Evolutionary conservation across 1,140 invertebrate genomes (phyloP).

Genomic region (Brachionus calyciflorus): DNA sequence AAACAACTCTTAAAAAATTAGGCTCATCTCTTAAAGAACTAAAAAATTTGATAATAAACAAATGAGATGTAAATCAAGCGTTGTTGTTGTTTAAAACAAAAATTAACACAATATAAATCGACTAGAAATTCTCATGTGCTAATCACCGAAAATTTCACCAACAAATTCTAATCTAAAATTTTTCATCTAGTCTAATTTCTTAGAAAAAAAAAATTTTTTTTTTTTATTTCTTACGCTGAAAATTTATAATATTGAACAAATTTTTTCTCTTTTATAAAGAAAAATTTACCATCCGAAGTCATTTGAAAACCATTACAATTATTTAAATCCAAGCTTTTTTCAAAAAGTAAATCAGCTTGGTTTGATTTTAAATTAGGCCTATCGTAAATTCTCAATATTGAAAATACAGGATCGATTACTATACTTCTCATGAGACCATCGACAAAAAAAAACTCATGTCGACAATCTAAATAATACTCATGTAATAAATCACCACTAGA

Average conservation of each 20-base stretch:
- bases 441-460: conserved; percentile 15
- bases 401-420: neutral
- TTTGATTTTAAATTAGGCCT: conserved; percentile 6
- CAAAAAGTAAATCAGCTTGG: conserved; percentile 12
- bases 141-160: too few relatives aligned
- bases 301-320: conserved; percentile 19
- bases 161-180: too few relatives aligned
- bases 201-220: too few relatives aligned
- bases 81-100: too few relatives aligned
- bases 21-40: too few relatives aligned
- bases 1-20: too few relatives aligned
- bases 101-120: too few relatives aligned
- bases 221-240: neutral
- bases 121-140: too few relatives aligned
- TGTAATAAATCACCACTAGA: conserved; percentile 15
- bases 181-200: too few relatives aligned
- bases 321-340: conserved; percentile 4
- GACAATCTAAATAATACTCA: conserved; percentile 14
- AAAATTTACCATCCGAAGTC: conserved; percentile 27
- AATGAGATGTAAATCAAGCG: too few relatives aligned
- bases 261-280: neutral
- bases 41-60: too few relatives aligned
- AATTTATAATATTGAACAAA: conserved; percentile 17
- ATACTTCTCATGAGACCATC: neutral
- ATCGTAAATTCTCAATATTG: conserved; percentile 19